Base-by-base conservation (phyloP, 2,113 vertebrate species). In the Ctenodactylus gundi region DNA sequence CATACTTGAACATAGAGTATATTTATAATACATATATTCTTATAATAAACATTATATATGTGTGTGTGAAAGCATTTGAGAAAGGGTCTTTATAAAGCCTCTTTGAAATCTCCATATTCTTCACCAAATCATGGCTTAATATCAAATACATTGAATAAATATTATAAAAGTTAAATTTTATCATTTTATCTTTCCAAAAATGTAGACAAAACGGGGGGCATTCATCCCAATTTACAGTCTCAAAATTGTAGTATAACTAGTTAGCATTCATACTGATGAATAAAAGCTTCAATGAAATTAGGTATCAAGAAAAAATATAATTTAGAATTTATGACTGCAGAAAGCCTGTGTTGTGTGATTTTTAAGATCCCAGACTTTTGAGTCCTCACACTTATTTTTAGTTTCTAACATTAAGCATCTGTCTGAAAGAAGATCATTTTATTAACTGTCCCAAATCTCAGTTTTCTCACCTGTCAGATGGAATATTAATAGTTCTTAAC, bases 211-310 rank as follows among this genome's bases (percentile, higher is more conserved):
- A 91, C 76, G 82, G 53, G 88, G 39, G 95, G 49, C 1, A 70
- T 25, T 85, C 25, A 18, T 55, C 6, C 23, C 86, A 94, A 88
- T 93, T 89, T 91, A 29, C 0, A 95, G 57, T 87, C 70, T 39
- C 51, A 65, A 88, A 65, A 53, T 18, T 78, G 25, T 60, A 72
- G 13, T 44, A 80, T 39, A 91, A 86, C 83, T 84, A 68, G 53
- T 89, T 94, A 95, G 23, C 62, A 93, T 91, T 80, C 53, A 95
- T 14, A 60, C 27, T 25, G 91, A 82, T 75, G 49, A 27, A 95
- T 68, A 80, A 89, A 78, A 39, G 5, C 57, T 94, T 95, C 96
- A 97, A 95, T 91, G 78, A 97, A 86, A 95, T 94, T 87, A 81
- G 18, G 87, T 58, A 94, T 96, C 44, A 93, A 96, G n/a, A 93